phyloP scores from a whole-genome alignment of 2,113 vertebrate species.

The Entomyzon cyanotis region DNA sequence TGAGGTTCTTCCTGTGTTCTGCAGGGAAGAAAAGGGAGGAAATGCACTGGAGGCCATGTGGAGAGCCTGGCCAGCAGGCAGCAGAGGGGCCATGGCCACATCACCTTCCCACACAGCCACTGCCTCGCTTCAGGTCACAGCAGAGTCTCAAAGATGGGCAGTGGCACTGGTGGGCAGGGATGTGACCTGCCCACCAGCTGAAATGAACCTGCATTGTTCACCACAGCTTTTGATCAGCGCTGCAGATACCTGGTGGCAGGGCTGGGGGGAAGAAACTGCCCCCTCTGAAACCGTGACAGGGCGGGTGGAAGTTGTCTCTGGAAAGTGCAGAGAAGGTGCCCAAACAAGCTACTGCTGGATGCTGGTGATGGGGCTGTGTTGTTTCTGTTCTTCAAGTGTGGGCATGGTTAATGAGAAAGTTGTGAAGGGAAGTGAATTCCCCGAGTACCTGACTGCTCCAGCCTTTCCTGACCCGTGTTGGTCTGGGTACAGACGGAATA shows the following conservation, averaged over 20 bases:
- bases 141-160: fast-evolving
- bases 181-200: not conserved
- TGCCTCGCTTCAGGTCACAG: fast-evolving
- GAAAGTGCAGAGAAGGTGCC: not conserved
- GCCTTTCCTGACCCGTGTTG: constrained; percentile 18
- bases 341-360: not conserved
- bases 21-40: not conserved
- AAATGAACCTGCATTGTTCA: not conserved
- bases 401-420: constrained; percentile 48
- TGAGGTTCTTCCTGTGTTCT: not conserved
- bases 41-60: fast-evolving
- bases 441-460: constrained; percentile 12
- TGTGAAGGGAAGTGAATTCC: constrained; percentile 49
- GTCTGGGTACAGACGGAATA: constrained; percentile 32
- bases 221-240: not conserved
- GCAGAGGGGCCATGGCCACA: not conserved
- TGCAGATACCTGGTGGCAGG: fast-evolving
- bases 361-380: not conserved
- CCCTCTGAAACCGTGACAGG: fast-evolving
- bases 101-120: not conserved
- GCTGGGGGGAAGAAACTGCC: not conserved
- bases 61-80: not conserved
- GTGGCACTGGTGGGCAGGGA: not conserved
- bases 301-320: fast-evolving
- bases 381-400: constrained; percentile 50